Evolutionary conservation across 2,797 vertebrate species (phyloP), one percentile per base, ranked within the genome.

Genomic region (Merluccius polli): DNA sequence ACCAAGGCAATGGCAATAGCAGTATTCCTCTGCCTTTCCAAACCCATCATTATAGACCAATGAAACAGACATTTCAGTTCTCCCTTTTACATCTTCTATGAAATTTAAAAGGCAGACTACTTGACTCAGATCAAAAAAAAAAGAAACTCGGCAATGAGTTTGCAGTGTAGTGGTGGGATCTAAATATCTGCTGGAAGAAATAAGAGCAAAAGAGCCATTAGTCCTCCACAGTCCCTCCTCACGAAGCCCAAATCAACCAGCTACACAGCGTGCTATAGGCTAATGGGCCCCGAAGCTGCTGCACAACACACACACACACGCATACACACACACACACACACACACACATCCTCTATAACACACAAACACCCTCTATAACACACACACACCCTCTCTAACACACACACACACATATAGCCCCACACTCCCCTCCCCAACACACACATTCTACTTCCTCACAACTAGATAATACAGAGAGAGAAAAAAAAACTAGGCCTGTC

Each of bases 401-500:
- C 30, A 70, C 44, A 27, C 27, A 38, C 27, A 65, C 33, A 30
- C 3, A 65, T 33, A 31, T 75, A 77, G 72, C 78, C 73, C 75
- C 74, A 74, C 21, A 71, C 1, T 71, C 81, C 80, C 82, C 36
- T 38, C 52, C 63, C 48, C 11, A 32, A 12, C 27, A 82, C 81
- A 82, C 82, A 85, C 78, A 78, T 32, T 67, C 83, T 76, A 24
- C 74, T 82, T 84, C 77, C 87, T 87, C 86, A 87, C 85, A 86
- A 81, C 90, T 78, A 87, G 90, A 93, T 92, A 91, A 91, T 90
- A 84, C 87, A 83, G 84, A 89, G 89, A 90, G 90, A 93, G 52
- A 59, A 11, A 68, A 21, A 30, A 91, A 92, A 94, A 93, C 86
- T 93, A 93, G 92, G 92, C 90, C 92, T 93, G 92, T 94, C 91